Base-by-base conservation (phyloP, 2,797 vertebrate species). In the Arrhamphus sclerolepis region DNA sequence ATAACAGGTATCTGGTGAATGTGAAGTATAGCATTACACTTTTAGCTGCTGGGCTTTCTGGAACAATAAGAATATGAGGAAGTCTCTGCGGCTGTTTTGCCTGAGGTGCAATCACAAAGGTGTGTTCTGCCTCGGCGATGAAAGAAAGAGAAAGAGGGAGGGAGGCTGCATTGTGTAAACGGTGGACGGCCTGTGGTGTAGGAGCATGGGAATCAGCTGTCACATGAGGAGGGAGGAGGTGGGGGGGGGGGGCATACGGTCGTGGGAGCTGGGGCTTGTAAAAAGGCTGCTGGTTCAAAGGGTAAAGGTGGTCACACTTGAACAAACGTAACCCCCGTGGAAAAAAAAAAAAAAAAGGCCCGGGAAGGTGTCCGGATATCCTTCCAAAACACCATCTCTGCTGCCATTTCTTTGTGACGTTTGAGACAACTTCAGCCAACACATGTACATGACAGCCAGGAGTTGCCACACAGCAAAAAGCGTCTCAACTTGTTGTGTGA, bases 151-250 rank as follows among this genome's bases (percentile, higher is more conserved):
- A 57, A 82, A 81, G 66, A 72, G 61, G 72, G 41, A 68, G 51
- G 66, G 20, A 63, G 55, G 7, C 50, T 56, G 7, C 68, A 66
- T 67, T 72, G 66, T 67, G 29, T 79, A 82, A 84, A 72, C 70
- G 63, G 75, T 80, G 58, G 71, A 77, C 47, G 66, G 65, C 83
- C 81, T 82, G 80, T 81, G 72, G 84, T 74, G 82, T 20, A 44
- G 70, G 84, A 81, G 80, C 84, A 84, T 92, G 91, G 87, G 91
- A 93, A 92, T 92, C 89, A 90, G 89, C 87, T 91, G 87, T 90
- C 87, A 90, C 77, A 67, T 70, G 77, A 68, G 69, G 49, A 67
- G 52, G 49, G 56, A 10, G 2, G 60, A n/a, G n/a, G n/a, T n/a
- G n/a, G 61, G 61, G 69, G 66, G 6, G 1, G 59, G 62, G 61